Evolutionary conservation across 2,888 invertebrate species (phyloP).

Genomic region (Machimus rusticus): DNA sequence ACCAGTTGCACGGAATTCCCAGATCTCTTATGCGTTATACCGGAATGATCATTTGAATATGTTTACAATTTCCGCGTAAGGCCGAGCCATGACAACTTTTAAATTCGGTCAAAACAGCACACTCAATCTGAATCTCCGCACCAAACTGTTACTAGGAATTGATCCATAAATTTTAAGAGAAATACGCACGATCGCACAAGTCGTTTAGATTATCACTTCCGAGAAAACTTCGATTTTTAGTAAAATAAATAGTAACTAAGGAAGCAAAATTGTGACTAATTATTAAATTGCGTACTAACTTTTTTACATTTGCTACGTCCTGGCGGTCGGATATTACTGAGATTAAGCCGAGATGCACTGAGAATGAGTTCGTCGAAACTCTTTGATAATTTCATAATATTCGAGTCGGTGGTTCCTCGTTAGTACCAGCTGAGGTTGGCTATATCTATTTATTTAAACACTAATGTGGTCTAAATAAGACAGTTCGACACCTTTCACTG

Average conservation of each 20-base stretch:
- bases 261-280: neutral
- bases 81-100: neutral
- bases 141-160: neutral
- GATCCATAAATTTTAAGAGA: neutral
- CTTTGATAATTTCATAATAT: slow-evolving; percentile 60
- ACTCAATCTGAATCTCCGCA: neutral
- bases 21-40: neutral
- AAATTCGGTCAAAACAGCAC: slow-evolving; percentile 4
- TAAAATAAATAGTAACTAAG: neutral
- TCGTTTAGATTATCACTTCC: neutral
- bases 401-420: slow-evolving; percentile 3
- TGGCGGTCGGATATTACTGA: slow-evolving; percentile 58
- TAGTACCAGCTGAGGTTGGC: neutral
- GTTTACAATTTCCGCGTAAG: neutral
- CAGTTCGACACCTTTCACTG: neutral
- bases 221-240: neutral
- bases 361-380: slow-evolving; percentile 62
- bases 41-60: slow-evolving; percentile 12
- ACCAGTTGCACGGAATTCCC: slow-evolving; percentile 7
- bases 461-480: neutral
- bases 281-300: slow-evolving; percentile 53
- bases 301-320: slow-evolving; percentile 58
- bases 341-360: slow-evolving; percentile 61
- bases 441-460: slow-evolving; percentile 1
- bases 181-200: neutral